phyloP scores from a whole-genome alignment of 1,140 invertebrate genomes.

The Drosophila insularis region DNA sequence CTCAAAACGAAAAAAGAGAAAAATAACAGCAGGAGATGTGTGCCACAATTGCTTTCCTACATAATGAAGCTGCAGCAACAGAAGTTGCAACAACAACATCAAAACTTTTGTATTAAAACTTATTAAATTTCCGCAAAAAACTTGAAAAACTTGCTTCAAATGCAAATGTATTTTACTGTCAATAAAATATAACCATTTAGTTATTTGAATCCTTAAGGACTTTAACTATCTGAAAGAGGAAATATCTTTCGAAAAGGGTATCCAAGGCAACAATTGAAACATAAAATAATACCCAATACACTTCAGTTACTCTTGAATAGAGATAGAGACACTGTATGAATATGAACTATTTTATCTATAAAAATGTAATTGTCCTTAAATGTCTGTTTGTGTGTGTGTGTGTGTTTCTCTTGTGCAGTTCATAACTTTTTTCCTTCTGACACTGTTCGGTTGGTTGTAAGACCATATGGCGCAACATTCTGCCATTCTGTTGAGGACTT shows the following conservation, averaged over 20 bases:
- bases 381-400: background rate
- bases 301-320: background rate
- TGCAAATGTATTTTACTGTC: constrained; percentile 29
- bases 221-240: background rate
- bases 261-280: background rate
- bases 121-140: constrained; percentile 66
- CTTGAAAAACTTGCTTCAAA: constrained; percentile 6
- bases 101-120: constrained; percentile 73
- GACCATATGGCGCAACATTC: background rate
- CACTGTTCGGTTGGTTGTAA: background rate
- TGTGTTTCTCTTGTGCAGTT: background rate
- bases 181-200: background rate
- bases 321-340: background rate
- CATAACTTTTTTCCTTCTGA: background rate
- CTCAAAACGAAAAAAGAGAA: too few species aligned
- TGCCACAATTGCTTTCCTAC: constrained; percentile 39
- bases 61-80: constrained; percentile 66
- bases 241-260: background rate
- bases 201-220: too few species aligned
- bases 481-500: constrained; percentile 1
- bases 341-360: background rate
- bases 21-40: constrained; percentile 16
- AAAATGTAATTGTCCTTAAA: background rate
- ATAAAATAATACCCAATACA: background rate
- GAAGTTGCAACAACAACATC: background rate